Conservation (phyloP, 2,888 invertebrate genomes). For the Trissonchulus latispiculum region DNA sequence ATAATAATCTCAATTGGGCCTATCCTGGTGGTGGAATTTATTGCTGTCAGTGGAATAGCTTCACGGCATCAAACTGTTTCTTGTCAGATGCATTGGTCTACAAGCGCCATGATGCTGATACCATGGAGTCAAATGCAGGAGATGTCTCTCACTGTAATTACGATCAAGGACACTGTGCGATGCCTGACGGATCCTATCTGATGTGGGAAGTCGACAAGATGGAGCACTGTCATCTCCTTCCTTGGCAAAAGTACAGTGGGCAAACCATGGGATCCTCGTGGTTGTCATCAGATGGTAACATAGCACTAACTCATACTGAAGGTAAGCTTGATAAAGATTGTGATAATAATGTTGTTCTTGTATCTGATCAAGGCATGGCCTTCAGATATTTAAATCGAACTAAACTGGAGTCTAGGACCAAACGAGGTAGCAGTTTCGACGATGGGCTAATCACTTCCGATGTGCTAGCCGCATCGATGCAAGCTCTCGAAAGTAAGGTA, state of each 20-base stretch:
- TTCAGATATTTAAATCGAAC: background rate
- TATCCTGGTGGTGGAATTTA: background rate
- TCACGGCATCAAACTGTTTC: background rate
- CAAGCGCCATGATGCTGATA: background rate
- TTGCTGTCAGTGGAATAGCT: slow-evolving; percentile 4
- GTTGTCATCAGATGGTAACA: background rate
- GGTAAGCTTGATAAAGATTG: background rate
- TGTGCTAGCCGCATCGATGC: slow-evolving; percentile 9
- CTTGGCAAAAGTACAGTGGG: background rate
- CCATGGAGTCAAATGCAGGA: background rate
- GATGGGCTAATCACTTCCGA: slow-evolving; percentile 8
- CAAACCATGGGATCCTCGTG: background rate
- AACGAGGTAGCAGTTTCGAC: too few relatives aligned
- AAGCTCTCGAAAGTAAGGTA: slow-evolving; percentile 6
- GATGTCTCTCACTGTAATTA: slow-evolving; percentile 7
- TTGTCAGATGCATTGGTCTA: background rate
- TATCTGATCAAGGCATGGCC: background rate
- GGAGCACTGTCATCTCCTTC: background rate
- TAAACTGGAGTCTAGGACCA: too few relatives aligned
- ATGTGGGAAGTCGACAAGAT: background rate
- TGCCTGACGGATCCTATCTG: background rate
- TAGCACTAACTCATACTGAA: background rate
- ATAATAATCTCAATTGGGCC: background rate
- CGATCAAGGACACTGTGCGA: background rate
- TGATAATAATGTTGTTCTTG: background rate